Conservation (phyloP, 2,888 invertebrate species). For the Drosophila emarginata region DNA sequence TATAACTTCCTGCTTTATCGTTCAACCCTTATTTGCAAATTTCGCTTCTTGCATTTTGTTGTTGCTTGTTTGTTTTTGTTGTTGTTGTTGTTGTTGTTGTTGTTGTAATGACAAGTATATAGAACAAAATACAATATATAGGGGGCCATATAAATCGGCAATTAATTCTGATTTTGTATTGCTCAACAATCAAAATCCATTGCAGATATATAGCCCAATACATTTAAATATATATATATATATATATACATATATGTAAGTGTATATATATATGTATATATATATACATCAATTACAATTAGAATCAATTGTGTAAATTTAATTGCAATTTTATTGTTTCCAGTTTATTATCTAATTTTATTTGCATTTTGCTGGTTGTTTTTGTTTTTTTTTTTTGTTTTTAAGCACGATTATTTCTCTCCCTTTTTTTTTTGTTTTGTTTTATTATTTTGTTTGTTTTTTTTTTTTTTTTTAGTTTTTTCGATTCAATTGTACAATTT, state of each 20-base stretch:
- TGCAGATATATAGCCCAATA: background rate
- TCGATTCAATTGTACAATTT: constrained; percentile 16
- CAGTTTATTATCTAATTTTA: constrained; percentile 22
- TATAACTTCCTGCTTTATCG: constrained; percentile 12
- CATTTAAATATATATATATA: constrained; percentile 30
- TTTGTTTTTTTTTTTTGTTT: constrained; percentile 44
- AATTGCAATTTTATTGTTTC: constrained; percentile 66
- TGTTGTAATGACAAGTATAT: constrained; percentile 52
- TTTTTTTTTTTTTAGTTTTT: constrained; percentile 27
- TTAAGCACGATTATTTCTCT: constrained; percentile 58
- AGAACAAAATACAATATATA: constrained; percentile 54
- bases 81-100: background rate
- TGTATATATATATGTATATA: constrained; percentile 17
- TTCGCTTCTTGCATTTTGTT: constrained; percentile 51
- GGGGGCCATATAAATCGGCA: background rate
- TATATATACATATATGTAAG: background rate
- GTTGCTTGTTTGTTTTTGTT: background rate
- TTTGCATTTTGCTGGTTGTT: constrained; percentile 20
- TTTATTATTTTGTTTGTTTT: constrained; percentile 28
- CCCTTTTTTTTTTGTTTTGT: constrained; percentile 4
- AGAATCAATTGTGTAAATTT: constrained; percentile 45
- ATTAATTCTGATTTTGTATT: background rate
- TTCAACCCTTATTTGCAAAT: constrained; percentile 22
- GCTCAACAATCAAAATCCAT: background rate
- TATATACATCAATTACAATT: constrained; percentile 51